A percentile compares a stretch with the other conserved stretches of the same genome.
These are phyloP conservation scores for Aphidius gifuensis DNA, from an alignment of 1,140 invertebrate species.

Conservation along the genomic window DNA sequence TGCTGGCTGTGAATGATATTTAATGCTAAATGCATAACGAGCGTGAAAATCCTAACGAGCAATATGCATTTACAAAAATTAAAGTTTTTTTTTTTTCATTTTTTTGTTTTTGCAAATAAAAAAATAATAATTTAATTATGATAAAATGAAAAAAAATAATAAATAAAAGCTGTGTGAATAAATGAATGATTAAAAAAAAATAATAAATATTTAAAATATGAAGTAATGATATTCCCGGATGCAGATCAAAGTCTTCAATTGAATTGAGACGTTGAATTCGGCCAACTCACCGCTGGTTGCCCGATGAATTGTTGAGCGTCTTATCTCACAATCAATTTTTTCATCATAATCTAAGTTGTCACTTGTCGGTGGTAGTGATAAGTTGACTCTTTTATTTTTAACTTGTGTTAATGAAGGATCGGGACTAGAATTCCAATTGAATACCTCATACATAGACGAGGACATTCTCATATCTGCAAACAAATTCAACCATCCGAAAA, in stretches of 20 bases:
- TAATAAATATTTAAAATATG: conserved; percentile 16
- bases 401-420: conserved; percentile 53
- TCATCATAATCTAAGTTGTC: conserved; percentile 57
- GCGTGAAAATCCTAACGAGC: conserved; percentile 8
- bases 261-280: conserved; percentile 8
- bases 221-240: conserved; percentile 14
- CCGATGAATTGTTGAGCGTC: conserved; percentile 49
- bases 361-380: conserved; percentile 52
- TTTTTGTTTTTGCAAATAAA: background rate
- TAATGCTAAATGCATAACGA: conserved; percentile 3
- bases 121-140: too few species aligned
- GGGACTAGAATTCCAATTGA: conserved; percentile 64
- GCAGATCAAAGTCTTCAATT: conserved; percentile 19
- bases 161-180: conserved; percentile 1
- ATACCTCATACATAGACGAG: conserved; percentile 74
- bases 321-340: conserved; percentile 52
- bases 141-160: background rate
- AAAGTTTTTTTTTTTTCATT: conserved; percentile 6
- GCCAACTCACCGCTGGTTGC: conserved; percentile 51
- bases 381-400: conserved; percentile 54
- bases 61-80: background rate
- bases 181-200: background rate
- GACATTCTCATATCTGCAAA: conserved; percentile 68
- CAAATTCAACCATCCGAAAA: conserved; percentile 39
- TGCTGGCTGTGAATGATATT: background rate